Percentiles rank a stretch among this genome's conserved stretches.
Evolutionary conservation across 1,140 invertebrate genomes (phyloP).

Genomic region (Hypothenemus hampei): DNA sequence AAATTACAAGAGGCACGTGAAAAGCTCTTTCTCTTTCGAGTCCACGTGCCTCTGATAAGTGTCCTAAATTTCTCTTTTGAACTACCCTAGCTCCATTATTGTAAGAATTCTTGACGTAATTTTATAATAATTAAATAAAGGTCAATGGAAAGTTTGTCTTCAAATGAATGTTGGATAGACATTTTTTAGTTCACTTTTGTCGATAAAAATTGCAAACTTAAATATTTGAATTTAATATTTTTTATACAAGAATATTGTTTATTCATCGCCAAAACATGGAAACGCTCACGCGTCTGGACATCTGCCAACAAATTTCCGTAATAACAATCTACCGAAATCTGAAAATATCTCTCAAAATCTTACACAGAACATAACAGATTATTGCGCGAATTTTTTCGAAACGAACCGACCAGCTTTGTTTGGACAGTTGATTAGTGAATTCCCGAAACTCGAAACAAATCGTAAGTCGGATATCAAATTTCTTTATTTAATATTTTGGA

Average conservation of each 20-base stretch:
- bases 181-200: not conserved
- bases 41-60: too few species aligned
- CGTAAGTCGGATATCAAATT: conserved; percentile 26
- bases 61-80: too few species aligned
- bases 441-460: conserved; percentile 1
- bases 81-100: too few species aligned
- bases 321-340: conserved; percentile 7
- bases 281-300: conserved; percentile 6
- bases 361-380: conserved; percentile 19
- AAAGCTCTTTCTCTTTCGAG: not conserved
- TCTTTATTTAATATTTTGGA: not conserved
- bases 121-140: not conserved
- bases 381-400: conserved; percentile 13
- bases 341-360: conserved; percentile 21
- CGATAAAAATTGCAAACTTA: not conserved
- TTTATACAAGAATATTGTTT: not conserved
- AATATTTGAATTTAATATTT: not conserved
- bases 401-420: conserved; percentile 21
- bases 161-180: not conserved
- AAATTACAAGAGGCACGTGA: not conserved
- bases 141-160: not conserved
- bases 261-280: not conserved
- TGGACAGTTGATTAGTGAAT: conserved; percentile 4
- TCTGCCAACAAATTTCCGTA: conserved; percentile 11
- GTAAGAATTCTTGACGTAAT: too few species aligned